Conservation (phyloP, 2,113 vertebrate species). For the Ptyas mucosa region DNA sequence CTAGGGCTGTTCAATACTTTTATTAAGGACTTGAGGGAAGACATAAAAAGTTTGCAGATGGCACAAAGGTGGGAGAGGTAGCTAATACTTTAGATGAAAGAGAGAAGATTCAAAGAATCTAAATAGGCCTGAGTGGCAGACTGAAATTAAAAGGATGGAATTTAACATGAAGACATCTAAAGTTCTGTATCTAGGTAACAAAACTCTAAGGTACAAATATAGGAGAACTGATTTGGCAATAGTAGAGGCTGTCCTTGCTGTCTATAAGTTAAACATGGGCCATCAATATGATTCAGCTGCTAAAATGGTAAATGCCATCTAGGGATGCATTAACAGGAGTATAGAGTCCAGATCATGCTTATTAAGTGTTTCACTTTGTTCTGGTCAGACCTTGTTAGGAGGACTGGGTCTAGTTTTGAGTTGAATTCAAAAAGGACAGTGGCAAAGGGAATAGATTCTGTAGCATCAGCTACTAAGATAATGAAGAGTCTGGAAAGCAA, state of each 20-base stretch:
- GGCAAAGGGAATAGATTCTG: background rate
- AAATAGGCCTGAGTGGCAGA: background rate
- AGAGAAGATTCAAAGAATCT: background rate
- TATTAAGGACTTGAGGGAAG: background rate
- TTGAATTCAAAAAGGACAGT: background rate
- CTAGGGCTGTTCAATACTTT: background rate
- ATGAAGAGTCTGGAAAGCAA: background rate
- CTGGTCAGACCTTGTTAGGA: background rate
- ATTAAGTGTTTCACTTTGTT: background rate
- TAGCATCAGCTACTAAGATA: background rate
- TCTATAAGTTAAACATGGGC: background rate
- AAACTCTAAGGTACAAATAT: background rate
- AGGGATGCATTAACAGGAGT: background rate
- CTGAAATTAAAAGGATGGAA: background rate
- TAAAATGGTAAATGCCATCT: background rate
- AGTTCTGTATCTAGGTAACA: background rate
- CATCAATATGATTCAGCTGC: background rate
- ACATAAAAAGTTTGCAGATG: background rate
- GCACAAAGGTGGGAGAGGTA: background rate
- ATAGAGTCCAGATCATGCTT: background rate
- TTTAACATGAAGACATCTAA: background rate
- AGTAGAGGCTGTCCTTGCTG: background rate
- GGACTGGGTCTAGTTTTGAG: background rate
- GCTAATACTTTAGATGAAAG: background rate
- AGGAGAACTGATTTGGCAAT: background rate